Evolutionary conservation across 92 coral and sea anemone species (phyloP).

Genomic region (Actinernus sp.): DNA sequence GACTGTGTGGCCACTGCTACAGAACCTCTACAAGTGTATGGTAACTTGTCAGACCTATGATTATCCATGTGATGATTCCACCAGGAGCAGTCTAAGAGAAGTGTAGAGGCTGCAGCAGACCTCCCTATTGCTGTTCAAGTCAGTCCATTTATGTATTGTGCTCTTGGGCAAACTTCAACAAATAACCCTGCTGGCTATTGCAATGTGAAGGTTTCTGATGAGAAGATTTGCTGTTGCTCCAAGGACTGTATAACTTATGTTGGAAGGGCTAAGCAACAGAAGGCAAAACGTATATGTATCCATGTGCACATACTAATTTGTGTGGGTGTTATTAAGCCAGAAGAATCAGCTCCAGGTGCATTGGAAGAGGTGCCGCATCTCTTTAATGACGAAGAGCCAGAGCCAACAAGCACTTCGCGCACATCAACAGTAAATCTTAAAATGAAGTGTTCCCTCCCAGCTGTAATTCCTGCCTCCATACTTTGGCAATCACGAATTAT

Average conservation of each 20-base stretch:
- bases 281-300: conserved; percentile 5
- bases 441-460: conserved; percentile 22
- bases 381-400: not conserved
- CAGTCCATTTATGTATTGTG: conserved; percentile 34
- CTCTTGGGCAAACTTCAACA: conserved; percentile 14
- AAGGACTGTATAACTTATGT: conserved; percentile 13
- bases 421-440: conserved; percentile 9
- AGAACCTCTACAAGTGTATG: not conserved
- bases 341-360: not conserved
- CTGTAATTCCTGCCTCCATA: conserved; percentile 1
- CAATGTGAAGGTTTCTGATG: conserved; percentile 12
- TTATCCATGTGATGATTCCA: conserved; percentile 39
- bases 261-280: conserved; percentile 22
- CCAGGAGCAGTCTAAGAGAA: too few relatives aligned
- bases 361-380: not conserved
- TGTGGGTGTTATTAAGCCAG: not conserved
- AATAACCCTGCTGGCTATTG: conserved; percentile 35
- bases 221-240: conserved; percentile 9
- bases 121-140: conserved; percentile 33
- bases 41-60: not conserved
- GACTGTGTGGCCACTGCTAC: not conserved
- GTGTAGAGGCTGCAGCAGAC: not conserved
- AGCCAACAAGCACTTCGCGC: not conserved
- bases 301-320: conserved; percentile 5
- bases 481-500: conserved; percentile 1